A percentile compares a stretch with the other conserved stretches of the same genome.
Conservation (phyloP, 2,797 vertebrate species). For the Sebastes iracundus region DNA sequence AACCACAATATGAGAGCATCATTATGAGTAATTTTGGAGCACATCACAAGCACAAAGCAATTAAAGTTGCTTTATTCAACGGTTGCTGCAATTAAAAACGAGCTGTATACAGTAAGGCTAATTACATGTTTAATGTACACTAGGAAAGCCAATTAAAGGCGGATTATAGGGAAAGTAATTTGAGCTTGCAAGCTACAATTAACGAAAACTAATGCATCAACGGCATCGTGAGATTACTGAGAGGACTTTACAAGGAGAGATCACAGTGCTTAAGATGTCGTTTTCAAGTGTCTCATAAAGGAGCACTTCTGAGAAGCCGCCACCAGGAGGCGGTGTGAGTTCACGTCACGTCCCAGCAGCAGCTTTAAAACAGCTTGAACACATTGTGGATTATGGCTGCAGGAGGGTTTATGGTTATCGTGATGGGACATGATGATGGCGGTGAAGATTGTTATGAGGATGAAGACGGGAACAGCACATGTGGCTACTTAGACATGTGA, state of each 20-base stretch:
- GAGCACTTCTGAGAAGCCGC: neutral
- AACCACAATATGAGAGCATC: constrained; percentile 1
- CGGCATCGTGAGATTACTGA: constrained; percentile 42
- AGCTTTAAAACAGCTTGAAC: constrained; percentile 1
- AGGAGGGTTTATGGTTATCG: constrained; percentile 40
- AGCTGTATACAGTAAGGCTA: constrained; percentile 64
- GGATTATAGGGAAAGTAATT: constrained; percentile 66
- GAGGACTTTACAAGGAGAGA: constrained; percentile 33
- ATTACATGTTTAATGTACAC: constrained; percentile 69
- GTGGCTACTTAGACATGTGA: neutral
- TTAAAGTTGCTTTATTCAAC: constrained; percentile 62
- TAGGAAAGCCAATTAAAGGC: constrained; percentile 68
- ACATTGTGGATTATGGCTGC: neutral
- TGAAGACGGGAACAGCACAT: neutral
- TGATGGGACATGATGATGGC: constrained; percentile 19
- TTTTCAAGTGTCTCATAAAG: neutral
- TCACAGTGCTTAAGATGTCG: constrained; percentile 25
- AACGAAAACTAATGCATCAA: constrained; percentile 51
- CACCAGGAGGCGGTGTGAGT: constrained; percentile 61
- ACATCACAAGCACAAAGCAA: constrained; percentile 56
- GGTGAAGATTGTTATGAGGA: constrained; percentile 3
- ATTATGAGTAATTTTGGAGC: constrained; percentile 20
- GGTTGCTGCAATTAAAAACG: constrained; percentile 58
- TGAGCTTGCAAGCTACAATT: constrained; percentile 51
- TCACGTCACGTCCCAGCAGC: neutral